Conservation (phyloP, 2,797 vertebrate species). For the Pseudocheirus occidentalis region DNA sequence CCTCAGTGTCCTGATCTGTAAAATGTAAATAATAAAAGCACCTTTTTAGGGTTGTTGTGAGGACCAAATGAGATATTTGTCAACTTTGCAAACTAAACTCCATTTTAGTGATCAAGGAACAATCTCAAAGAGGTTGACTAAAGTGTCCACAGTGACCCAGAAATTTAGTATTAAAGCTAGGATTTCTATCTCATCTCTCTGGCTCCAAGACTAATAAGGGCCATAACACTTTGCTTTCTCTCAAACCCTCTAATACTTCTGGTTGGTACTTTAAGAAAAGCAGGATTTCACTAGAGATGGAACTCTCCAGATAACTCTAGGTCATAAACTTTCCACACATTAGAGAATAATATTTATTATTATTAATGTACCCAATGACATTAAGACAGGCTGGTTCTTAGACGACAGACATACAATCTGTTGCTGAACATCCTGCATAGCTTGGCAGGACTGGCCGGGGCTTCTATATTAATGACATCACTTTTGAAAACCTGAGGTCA, state of each 20-base stretch:
- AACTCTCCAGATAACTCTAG: background rate
- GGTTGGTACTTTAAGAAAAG: background rate
- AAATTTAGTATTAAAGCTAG: background rate
- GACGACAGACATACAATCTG: background rate
- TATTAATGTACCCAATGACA: background rate
- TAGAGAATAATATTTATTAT: background rate
- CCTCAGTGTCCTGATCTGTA: background rate
- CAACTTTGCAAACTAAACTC: background rate
- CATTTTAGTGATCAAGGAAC: background rate
- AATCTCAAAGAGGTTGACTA: background rate
- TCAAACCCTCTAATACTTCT: background rate
- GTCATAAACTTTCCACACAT: background rate
- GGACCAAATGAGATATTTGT: background rate
- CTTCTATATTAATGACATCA: background rate
- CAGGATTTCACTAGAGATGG: background rate
- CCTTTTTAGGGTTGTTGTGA: background rate
- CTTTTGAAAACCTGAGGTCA: background rate
- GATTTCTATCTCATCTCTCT: background rate
- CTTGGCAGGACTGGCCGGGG: background rate
- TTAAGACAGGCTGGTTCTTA: background rate
- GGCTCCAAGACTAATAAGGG: background rate
- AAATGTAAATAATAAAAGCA: background rate
- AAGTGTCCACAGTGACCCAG: background rate
- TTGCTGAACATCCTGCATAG: background rate
- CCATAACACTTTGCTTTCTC: background rate